phyloP scores from a whole-genome alignment of 2,797 vertebrate species.

The Channa striata region DNA sequence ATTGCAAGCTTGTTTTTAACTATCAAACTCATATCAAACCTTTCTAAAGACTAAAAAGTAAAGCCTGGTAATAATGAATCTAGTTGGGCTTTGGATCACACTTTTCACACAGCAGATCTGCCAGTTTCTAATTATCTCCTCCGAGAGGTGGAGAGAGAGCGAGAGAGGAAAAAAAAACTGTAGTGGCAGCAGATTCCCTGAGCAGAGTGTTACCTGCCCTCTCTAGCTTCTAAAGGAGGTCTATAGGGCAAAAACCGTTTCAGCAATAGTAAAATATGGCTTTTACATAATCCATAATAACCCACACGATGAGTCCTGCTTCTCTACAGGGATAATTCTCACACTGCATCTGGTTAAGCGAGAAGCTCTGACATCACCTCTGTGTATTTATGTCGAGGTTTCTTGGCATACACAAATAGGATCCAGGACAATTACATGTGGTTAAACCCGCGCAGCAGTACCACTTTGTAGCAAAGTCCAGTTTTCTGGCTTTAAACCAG shows the following conservation, averaged over 20 bases:
- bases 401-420: slow-evolving; percentile 14
- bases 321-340: not conserved
- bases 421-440: slow-evolving; percentile 25
- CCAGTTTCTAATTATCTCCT: slow-evolving; percentile 68
- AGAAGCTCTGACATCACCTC: not conserved
- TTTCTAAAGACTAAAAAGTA: slow-evolving; percentile 28
- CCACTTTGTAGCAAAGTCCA: slow-evolving; percentile 8
- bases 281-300: slow-evolving; percentile 12
- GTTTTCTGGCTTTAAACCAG: slow-evolving; percentile 26
- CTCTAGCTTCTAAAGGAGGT: slow-evolving; percentile 37
- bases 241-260: slow-evolving; percentile 20
- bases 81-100: slow-evolving; percentile 58
- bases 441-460: not conserved
- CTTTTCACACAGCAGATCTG: slow-evolving; percentile 56
- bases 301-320: not conserved
- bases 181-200: slow-evolving; percentile 48
- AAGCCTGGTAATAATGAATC: slow-evolving; percentile 45
- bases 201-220: slow-evolving; percentile 46
- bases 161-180: slow-evolving; percentile 30
- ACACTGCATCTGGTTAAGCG: not conserved
- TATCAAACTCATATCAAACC: slow-evolving; percentile 37
- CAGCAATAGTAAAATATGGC: slow-evolving; percentile 10
- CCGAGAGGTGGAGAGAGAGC: slow-evolving; percentile 36
- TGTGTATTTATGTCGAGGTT: slow-evolving; percentile 24
- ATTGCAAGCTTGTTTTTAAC: slow-evolving; percentile 38